A percentile compares a stretch with the other conserved stretches of the same genome.
Evolutionary conservation across 2,888 invertebrate genomes (phyloP).

Genomic region (Pristionchus maxplancki): DNA sequence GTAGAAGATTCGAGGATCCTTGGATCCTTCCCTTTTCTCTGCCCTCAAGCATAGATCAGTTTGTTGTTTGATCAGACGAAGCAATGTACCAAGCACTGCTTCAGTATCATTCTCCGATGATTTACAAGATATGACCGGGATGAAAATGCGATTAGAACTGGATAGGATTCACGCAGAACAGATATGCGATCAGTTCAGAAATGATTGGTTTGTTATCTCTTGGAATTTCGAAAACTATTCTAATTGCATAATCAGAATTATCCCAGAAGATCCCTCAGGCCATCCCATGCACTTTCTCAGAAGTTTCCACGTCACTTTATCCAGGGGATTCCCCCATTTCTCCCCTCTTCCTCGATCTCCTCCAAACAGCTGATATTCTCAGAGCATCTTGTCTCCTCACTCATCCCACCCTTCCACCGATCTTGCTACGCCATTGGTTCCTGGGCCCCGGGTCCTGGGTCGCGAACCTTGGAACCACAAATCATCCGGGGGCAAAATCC

Average conservation of each 20-base stretch:
- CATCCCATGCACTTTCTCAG: not conserved
- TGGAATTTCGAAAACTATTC: too few species aligned
- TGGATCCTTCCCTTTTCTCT: not conserved
- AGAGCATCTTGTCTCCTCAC: slow-evolving; percentile 45
- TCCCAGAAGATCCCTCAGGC: not conserved
- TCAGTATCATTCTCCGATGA: not conserved
- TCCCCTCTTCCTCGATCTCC: not conserved
- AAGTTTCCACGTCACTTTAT: not conserved
- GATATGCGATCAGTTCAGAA: too few species aligned
- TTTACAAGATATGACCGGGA: too few species aligned
- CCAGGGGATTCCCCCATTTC: not conserved
- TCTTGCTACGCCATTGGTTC: not conserved
- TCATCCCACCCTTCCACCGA: slow-evolving; percentile 16
- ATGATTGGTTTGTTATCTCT: too few species aligned
- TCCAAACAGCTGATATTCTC: not conserved
- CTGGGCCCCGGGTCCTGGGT: slow-evolving; percentile 6
- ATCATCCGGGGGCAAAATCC: not conserved
- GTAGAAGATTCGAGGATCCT: not conserved
- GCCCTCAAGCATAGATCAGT: slow-evolving; percentile 32
- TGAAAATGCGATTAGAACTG: too few species aligned
- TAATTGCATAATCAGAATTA: not conserved
- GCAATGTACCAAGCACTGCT: not conserved
- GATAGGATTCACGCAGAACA: too few species aligned
- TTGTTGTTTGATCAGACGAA: not conserved
- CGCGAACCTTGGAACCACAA: not conserved